Percentiles rank a stretch among this genome's conserved stretches.
These are phyloP conservation scores for Drosophila subobscura DNA, from an alignment of 1,140 invertebrate species.

Conservation along the genomic window DNA sequence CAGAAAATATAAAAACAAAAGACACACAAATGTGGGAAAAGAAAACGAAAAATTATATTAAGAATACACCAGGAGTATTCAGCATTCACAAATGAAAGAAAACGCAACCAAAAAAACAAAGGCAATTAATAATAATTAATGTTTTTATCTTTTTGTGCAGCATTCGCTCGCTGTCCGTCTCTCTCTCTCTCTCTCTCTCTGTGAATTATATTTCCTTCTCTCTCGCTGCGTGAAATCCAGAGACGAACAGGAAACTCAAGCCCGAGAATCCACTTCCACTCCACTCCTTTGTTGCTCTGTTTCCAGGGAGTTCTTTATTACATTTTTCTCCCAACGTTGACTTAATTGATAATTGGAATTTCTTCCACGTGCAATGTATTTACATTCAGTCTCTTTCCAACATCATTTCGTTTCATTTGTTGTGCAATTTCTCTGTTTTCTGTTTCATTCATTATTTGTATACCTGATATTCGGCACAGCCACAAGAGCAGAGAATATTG, in stretches of 20 bases:
- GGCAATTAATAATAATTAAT: conserved; percentile 82
- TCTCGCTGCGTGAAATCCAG: not conserved
- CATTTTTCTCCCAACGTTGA: conserved; percentile 56
- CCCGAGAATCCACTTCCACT: conserved; percentile 29
- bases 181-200: conserved; percentile 10
- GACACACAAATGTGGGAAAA: conserved; percentile 61
- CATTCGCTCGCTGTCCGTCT: conserved; percentile 16
- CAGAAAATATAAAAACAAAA: conserved; percentile 59
- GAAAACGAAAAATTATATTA: conserved; percentile 56
- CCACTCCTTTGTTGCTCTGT: conserved; percentile 3
- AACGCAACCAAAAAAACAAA: conserved; percentile 48
- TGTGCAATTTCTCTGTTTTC: not conserved
- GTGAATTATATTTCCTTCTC: conserved; percentile 35
- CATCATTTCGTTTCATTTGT: conserved; percentile 75
- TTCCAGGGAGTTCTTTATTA: conserved; percentile 54
- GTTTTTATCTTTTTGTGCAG: conserved; percentile 77
- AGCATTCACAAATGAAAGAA: not conserved
- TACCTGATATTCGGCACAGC: no score
- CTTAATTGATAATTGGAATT: conserved; percentile 82
- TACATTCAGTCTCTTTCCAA: conserved; percentile 65
- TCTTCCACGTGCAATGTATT: conserved; percentile 66
- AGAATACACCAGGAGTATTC: conserved; percentile 22
- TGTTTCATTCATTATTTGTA: no score
- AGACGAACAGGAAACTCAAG: conserved; percentile 41
- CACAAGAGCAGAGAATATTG: no score